Conservation (phyloP, 2,797 vertebrate genomes). For the Neomorphus geoffroyi region DNA sequence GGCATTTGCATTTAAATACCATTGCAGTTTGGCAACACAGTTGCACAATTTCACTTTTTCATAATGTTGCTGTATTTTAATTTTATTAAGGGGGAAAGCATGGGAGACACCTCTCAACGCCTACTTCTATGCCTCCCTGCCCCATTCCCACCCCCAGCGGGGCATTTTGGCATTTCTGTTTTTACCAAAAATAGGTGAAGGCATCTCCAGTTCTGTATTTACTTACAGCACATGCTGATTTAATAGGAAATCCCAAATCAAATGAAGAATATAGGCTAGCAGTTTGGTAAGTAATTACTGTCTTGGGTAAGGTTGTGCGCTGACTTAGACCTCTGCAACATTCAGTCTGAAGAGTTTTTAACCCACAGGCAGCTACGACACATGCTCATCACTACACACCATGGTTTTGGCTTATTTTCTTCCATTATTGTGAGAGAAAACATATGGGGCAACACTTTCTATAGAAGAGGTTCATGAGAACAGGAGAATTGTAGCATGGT, state of each 20-base stretch:
- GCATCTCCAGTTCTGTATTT: background rate
- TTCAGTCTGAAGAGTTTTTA: background rate
- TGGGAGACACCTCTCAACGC: background rate
- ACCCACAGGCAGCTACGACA: background rate
- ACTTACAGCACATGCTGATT: background rate
- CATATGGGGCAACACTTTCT: background rate
- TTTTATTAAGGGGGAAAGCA: background rate
- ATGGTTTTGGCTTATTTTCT: background rate
- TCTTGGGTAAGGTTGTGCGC: background rate
- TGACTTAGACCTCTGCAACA: background rate
- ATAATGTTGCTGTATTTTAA: background rate
- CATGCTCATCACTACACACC: background rate
- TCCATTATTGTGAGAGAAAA: background rate
- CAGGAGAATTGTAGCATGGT: fast-evolving
- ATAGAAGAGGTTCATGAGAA: background rate
- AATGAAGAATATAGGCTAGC: background rate
- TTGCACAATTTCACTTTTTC: background rate
- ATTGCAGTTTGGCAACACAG: background rate
- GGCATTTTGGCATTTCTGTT: background rate
- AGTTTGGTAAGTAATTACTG: background rate
- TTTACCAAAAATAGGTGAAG: background rate
- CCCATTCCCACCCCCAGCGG: background rate
- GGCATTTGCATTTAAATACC: background rate
- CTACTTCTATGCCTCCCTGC: too few species aligned
- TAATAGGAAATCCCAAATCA: background rate